Percentiles rank a stretch among this genome's conserved stretches.
These are phyloP conservation scores for Tuberolachnus salignus DNA, from an alignment of 2,888 invertebrate genomes.

Conservation along the genomic window DNA sequence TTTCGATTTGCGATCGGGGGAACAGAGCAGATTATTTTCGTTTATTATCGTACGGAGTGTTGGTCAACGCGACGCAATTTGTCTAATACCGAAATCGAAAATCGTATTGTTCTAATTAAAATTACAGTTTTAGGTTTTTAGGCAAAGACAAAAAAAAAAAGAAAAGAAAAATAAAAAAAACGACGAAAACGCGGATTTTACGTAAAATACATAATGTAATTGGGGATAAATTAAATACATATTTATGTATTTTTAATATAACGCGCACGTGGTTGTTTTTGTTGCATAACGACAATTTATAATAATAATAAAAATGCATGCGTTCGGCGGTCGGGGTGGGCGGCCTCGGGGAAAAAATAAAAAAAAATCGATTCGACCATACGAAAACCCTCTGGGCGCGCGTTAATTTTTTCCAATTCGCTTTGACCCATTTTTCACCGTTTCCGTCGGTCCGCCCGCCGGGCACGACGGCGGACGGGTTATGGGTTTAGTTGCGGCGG, in stretches of 20 bases:
- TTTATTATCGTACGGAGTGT: no score
- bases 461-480: constrained; percentile 1
- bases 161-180: neutral
- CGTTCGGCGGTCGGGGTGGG: neutral
- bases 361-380: constrained; percentile 45
- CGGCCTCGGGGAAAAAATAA: no score
- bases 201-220: neutral
- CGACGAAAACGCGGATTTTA: neutral
- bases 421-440: constrained; percentile 47
- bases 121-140: no score
- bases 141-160: no score
- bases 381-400: constrained; percentile 25
- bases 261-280: neutral
- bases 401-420: constrained; percentile 53
- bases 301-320: neutral
- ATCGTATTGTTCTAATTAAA: no score
- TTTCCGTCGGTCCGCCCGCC: neutral
- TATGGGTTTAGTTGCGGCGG: neutral
- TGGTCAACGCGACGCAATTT: no score
- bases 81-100: no score
- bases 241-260: neutral
- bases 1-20: no score
- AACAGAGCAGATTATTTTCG: no score
- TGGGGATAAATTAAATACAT: no score
- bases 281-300: neutral